Conservation (phyloP, 2,113 vertebrate species). For the Rhinogobius similis region DNA sequence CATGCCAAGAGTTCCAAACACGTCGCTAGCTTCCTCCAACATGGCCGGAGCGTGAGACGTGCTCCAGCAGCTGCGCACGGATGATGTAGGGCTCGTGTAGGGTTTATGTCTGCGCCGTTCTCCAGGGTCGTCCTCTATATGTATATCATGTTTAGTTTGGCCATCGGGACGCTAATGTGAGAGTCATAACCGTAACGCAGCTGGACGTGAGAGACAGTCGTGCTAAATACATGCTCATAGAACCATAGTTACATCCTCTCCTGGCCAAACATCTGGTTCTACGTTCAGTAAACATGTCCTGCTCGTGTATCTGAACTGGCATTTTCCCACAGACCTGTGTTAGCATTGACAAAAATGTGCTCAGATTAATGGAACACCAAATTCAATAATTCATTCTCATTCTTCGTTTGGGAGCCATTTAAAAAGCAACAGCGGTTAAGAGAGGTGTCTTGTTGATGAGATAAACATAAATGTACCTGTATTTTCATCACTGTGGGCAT, state of each 20-base stretch:
- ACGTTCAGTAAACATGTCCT: not conserved
- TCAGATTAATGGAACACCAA: not conserved
- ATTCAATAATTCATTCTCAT: not conserved
- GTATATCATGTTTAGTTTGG: constrained; percentile 26
- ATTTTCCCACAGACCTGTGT: not conserved
- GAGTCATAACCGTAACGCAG: constrained; percentile 13
- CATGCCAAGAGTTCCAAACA: constrained; percentile 42
- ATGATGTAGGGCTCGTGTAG: constrained; percentile 27
- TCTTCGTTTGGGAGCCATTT: too few relatives aligned
- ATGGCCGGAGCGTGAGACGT: constrained; percentile 25
- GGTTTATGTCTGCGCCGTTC: constrained; percentile 4
- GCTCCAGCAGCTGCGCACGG: constrained; percentile 23
- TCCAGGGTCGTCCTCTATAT: constrained; percentile 10
- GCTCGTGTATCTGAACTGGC: not conserved
- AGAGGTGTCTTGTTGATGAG: too few relatives aligned
- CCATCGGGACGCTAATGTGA: constrained; percentile 5
- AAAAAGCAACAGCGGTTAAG: not conserved
- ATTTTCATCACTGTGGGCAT: too few relatives aligned
- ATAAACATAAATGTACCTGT: too few relatives aligned
- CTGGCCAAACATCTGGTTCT: not conserved
- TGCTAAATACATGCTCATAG: not conserved
- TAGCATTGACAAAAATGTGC: not conserved
- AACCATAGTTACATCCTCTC: not conserved
- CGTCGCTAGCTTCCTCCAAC: constrained; percentile 51
- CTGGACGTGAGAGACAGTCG: constrained; percentile 7